Conservation (phyloP, 2,797 vertebrate genomes). For the Semotilus atromaculatus region DNA sequence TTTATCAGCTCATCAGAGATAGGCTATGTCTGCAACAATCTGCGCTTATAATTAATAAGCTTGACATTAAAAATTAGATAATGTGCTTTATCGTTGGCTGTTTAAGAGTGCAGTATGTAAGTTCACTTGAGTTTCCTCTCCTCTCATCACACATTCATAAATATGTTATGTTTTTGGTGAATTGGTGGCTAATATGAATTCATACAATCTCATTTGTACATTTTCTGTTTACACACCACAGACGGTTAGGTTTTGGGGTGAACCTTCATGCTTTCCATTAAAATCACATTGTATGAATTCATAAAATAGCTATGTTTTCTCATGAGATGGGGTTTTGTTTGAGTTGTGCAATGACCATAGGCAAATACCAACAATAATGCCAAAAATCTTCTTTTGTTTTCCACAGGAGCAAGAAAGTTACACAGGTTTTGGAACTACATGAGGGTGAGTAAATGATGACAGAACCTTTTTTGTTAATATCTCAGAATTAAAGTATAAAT, state of each 20-base stretch:
- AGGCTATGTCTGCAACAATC: constrained; percentile 8
- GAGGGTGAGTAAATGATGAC: background rate
- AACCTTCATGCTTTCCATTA: background rate
- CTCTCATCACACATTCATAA: background rate
- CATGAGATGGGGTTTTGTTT: background rate
- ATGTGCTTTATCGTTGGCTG: background rate
- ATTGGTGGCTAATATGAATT: background rate
- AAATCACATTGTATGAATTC: background rate
- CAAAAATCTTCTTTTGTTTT: background rate
- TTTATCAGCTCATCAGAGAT: constrained; percentile 12
- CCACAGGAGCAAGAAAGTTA: background rate
- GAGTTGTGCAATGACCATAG: background rate
- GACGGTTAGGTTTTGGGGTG: background rate
- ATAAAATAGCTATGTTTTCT: background rate
- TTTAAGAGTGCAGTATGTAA: background rate
- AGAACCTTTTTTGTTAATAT: background rate
- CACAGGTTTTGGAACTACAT: background rate
- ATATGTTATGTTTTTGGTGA: background rate
- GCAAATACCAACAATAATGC: background rate
- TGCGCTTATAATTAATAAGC: background rate
- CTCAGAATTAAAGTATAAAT: background rate
- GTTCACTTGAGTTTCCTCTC: background rate
- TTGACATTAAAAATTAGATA: background rate
- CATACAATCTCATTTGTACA: background rate
- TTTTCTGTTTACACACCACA: background rate